Evolutionary conservation across 2,797 vertebrate genomes (phyloP).

Genomic region (Mycteria americana): DNA sequence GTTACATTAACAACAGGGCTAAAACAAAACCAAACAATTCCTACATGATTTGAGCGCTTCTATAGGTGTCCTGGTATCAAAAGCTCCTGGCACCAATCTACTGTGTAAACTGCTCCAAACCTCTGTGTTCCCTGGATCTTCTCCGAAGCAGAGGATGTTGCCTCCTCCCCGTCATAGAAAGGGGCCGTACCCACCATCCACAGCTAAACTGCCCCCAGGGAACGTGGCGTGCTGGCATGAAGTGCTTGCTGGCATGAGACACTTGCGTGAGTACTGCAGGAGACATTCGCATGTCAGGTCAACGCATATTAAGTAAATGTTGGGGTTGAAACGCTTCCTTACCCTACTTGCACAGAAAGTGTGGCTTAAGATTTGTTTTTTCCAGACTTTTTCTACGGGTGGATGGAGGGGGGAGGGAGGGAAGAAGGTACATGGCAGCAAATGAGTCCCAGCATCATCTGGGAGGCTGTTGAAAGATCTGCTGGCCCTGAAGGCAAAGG

Average conservation of each 20-base stretch:
- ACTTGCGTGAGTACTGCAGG: neutral
- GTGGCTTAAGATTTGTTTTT: neutral
- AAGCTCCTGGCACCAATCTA: neutral
- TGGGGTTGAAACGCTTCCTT: constrained; percentile 11
- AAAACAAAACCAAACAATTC: neutral
- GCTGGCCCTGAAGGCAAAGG: neutral
- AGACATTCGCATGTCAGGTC: rapidly evolving
- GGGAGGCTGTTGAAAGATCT: neutral
- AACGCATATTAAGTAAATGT: neutral
- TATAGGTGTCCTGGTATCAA: neutral
- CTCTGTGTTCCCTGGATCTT: neutral
- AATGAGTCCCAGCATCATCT: neutral
- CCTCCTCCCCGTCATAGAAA: neutral
- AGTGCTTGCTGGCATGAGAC: neutral
- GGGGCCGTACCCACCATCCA: neutral
- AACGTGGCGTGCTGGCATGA: neutral
- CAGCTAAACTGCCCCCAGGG: neutral
- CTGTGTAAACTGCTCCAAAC: neutral
- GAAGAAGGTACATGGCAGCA: neutral
- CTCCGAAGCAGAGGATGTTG: neutral
- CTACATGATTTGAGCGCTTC: neutral
- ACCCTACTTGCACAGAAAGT: neutral
- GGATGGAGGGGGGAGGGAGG: neutral
- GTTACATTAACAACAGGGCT: neutral
- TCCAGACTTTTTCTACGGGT: neutral